These are phyloP conservation scores for Polyergus mexicanus DNA, from an alignment of 1,140 invertebrate species.

Conservation along the genomic window DNA sequence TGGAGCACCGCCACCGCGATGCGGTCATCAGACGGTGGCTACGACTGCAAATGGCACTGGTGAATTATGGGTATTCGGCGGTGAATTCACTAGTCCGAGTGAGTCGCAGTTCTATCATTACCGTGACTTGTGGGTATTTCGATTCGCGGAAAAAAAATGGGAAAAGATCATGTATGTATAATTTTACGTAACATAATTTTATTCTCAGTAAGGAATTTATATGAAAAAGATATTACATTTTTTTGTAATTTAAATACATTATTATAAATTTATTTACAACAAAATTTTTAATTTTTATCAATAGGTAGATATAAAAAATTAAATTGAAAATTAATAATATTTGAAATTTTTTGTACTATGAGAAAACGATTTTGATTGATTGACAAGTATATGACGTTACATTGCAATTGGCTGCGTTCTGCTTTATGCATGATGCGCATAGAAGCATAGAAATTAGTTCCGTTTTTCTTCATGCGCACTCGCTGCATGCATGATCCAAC, in stretches of 20 bases:
- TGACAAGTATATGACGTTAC: too few relatives aligned
- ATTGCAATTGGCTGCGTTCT: background rate
- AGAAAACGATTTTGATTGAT: too few relatives aligned
- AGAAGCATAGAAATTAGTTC: background rate
- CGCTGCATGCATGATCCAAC: background rate
- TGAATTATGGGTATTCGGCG: slow-evolving; percentile 95
- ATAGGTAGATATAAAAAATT: too few relatives aligned
- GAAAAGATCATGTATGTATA: slow-evolving; percentile 91
- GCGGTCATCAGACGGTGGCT: slow-evolving; percentile 94
- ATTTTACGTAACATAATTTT: too few relatives aligned
- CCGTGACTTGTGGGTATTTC: slow-evolving; percentile 96
- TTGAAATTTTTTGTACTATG: too few relatives aligned
- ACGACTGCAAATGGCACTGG: slow-evolving; percentile 90
- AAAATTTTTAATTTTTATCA: too few relatives aligned
- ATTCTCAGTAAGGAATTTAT: background rate
- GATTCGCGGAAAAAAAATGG: slow-evolving; percentile 93
- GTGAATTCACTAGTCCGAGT: slow-evolving; percentile 96
- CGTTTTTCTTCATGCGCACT: slow-evolving; percentile 3
- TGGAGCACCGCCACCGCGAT: slow-evolving; percentile 93
- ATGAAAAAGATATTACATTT: too few relatives aligned
- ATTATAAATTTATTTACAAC: too few relatives aligned
- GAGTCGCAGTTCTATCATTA: slow-evolving; percentile 98
- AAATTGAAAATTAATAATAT: too few relatives aligned
- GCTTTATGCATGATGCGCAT: too few relatives aligned
- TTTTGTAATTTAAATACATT: too few relatives aligned